Percentiles rank a stretch among this genome's conserved stretches.
phyloP scores from a whole-genome alignment of 2,888 invertebrate species.

The Drosophila putrida region DNA sequence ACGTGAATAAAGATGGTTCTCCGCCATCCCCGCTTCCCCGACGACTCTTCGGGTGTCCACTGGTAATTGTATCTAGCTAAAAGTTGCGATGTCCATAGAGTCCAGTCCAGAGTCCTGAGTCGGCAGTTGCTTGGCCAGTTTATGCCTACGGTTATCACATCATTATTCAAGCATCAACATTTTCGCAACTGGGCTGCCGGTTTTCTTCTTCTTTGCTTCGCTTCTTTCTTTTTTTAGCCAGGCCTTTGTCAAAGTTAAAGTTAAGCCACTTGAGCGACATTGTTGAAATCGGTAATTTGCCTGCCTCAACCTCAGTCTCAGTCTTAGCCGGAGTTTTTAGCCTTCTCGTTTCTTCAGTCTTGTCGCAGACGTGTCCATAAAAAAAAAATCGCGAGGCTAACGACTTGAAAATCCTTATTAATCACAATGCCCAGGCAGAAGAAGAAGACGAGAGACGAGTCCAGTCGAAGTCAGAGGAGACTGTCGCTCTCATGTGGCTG shows the following conservation, averaged over 20 bases:
- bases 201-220: slow-evolving; percentile 17
- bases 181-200: slow-evolving; percentile 58
- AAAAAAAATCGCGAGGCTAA: slow-evolving; percentile 64
- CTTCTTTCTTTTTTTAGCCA: slow-evolving; percentile 17
- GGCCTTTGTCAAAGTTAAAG: slow-evolving; percentile 78
- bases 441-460: slow-evolving; percentile 24
- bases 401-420: slow-evolving; percentile 81
- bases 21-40: neutral
- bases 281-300: slow-evolving; percentile 81
- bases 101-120: slow-evolving; percentile 6
- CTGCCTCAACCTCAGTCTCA: slow-evolving; percentile 52
- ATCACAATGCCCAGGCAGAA: slow-evolving; percentile 65
- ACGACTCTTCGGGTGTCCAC: slow-evolving; percentile 1
- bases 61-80: slow-evolving; percentile 68
- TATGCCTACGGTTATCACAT: slow-evolving; percentile 81
- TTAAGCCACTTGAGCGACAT: slow-evolving; percentile 80
- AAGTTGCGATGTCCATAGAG: slow-evolving; percentile 29
- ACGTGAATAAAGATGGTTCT: slow-evolving; percentile 41
- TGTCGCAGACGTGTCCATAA: slow-evolving; percentile 61
- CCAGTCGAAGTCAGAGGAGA: slow-evolving; percentile 13
- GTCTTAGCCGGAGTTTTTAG: slow-evolving; percentile 17
- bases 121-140: slow-evolving; percentile 57
- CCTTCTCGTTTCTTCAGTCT: slow-evolving; percentile 1
- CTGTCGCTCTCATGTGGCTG: slow-evolving; percentile 60
- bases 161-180: slow-evolving; percentile 80